A percentile compares a stretch with the other conserved stretches of the same genome.
Conservation (phyloP, 1,140 invertebrate species). For the Pentalonia nigronervosa region DNA sequence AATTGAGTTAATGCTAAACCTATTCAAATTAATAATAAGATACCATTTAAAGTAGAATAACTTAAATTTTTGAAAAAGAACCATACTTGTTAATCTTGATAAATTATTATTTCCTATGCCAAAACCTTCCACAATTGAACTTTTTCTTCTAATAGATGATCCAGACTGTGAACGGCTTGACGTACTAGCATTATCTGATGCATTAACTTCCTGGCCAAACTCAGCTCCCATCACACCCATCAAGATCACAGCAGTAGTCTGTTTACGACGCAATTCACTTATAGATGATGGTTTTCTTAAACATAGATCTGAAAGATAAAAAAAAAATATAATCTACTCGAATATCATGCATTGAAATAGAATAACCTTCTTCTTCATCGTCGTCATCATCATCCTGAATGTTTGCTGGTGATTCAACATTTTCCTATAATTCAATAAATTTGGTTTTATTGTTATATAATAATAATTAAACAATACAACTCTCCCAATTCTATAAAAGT, state of each 20-base stretch:
- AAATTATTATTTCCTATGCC: conserved; percentile 91
- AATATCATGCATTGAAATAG: background rate
- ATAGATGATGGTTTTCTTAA: conserved; percentile 82
- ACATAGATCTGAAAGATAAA: conserved; percentile 65
- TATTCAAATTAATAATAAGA: conserved; percentile 62
- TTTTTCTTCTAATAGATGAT: conserved; percentile 74
- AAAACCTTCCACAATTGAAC: conserved; percentile 87
- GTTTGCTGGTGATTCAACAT: conserved; percentile 32
- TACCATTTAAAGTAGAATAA: background rate
- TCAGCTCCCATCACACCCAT: conserved; percentile 97
- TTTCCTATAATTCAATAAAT: conserved; percentile 31
- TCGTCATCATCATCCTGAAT: conserved; percentile 78
- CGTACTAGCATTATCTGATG: conserved; percentile 59
- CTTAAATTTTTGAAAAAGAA: background rate
- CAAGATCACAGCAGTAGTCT: conserved; percentile 95
- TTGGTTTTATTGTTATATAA: background rate
- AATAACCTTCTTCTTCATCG: conserved; percentile 77
- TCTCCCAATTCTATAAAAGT: background rate
- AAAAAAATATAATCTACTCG: conserved; percentile 37
- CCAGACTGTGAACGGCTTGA: background rate
- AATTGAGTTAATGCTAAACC: conserved; percentile 91
- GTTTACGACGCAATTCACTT: conserved; percentile 89
- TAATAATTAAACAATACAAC: background rate
- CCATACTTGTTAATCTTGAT: conserved; percentile 84
- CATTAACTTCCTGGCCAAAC: conserved; percentile 89